phyloP scores from a whole-genome alignment of 2,113 vertebrate genomes.

The Donacobius atricapilla region DNA sequence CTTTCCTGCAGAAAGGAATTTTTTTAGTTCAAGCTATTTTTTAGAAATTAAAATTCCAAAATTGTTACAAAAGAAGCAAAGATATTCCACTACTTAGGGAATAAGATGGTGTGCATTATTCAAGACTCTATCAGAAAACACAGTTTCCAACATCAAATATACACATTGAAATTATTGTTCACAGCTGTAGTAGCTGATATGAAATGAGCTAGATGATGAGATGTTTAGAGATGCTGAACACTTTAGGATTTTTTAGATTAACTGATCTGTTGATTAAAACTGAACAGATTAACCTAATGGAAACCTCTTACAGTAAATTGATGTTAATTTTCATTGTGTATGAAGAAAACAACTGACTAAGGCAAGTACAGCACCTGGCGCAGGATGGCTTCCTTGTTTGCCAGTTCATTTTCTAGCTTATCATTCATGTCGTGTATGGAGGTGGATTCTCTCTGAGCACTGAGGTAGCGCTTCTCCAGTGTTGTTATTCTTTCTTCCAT shows the following conservation, averaged over 20 bases:
- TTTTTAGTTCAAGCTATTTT: background rate
- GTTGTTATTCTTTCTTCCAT: constrained; percentile 99
- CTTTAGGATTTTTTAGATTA: background rate
- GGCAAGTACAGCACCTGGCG: constrained; percentile 83
- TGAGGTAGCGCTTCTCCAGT: constrained; percentile 96
- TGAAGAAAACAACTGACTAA: background rate
- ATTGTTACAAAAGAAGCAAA: background rate
- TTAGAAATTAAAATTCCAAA: background rate
- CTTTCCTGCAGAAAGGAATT: background rate
- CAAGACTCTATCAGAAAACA: background rate
- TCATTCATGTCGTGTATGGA: constrained; percentile 99
- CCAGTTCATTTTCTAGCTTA: constrained; percentile 96
- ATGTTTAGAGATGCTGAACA: background rate
- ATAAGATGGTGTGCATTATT: background rate
- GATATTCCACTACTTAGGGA: background rate
- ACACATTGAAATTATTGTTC: background rate
- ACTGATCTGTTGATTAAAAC: background rate
- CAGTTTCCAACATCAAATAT: background rate
- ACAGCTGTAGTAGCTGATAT: background rate
- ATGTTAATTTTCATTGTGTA: background rate
- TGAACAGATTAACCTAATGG: background rate
- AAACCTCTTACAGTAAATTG: background rate
- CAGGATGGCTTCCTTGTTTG: constrained; percentile 97
- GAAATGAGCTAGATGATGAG: no score
- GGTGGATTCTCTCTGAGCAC: constrained; percentile 96